These are phyloP conservation scores for Idris sp. DNA, from an alignment of 1,140 invertebrate genomes.

Conservation along the genomic window DNA sequence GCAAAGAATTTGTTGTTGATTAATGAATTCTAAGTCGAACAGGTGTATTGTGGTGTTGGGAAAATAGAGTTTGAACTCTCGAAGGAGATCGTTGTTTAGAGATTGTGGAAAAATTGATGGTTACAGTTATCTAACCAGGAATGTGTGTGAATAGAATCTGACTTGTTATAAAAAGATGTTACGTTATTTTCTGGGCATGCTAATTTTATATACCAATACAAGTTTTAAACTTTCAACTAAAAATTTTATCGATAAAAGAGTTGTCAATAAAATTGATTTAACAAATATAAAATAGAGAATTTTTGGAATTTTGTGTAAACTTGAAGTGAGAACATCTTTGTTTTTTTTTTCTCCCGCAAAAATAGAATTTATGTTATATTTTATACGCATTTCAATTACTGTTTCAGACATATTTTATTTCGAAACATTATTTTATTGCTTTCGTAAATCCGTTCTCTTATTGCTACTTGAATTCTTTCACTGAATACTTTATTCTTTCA, in stretches of 20 bases:
- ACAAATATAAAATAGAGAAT: too few relatives aligned
- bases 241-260: too few relatives aligned
- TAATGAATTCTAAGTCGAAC: constrained; percentile 10
- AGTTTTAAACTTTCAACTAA: too few relatives aligned
- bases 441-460: constrained; percentile 20
- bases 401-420: not conserved
- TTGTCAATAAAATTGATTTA: too few relatives aligned
- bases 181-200: too few relatives aligned
- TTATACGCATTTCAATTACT: constrained; percentile 5
- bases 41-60: not conserved
- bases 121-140: too few relatives aligned
- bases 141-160: constrained; percentile 6
- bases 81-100: not conserved
- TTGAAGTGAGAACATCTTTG: too few relatives aligned
- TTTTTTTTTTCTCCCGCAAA: too few relatives aligned
- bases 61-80: not conserved
- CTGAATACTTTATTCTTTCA: constrained; percentile 8
- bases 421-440: constrained; percentile 7
- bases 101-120: constrained; percentile 10
- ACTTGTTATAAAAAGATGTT: too few relatives aligned
- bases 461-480: constrained; percentile 10
- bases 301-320: not conserved
- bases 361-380: too few relatives aligned
- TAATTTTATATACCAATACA: too few relatives aligned
- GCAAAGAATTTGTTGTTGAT: constrained; percentile 12